Base-by-base conservation (phyloP, 1,140 invertebrate species). In the Drosophila sproati region DNA sequence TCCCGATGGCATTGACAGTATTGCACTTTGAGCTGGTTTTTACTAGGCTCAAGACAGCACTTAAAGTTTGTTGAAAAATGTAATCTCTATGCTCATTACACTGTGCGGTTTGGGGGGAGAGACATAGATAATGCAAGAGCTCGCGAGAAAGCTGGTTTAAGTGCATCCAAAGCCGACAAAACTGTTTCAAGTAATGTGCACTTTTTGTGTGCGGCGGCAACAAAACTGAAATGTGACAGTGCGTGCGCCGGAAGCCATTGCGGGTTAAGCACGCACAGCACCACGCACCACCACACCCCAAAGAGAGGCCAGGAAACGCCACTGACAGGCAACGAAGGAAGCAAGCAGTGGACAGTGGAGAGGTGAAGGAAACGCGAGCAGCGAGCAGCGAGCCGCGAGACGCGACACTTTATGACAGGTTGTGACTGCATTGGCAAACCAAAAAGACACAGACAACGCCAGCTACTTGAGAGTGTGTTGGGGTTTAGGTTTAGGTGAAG, bases 191-290 rank as follows among this genome's bases (percentile, higher is more conserved):
- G 82, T 87, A 70, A 80, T 80, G 69, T 86, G 78, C 82, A 67
- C 59, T 70, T 85, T 63, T 54, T 70, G 77, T 62, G 47, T 37
- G 35, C 0, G 6, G 34, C 34, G 34, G 34, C 31, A 54, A 57
- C 55, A 55, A 32, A 74, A 74, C 80, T 59, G 56, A 50, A 63
- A 73, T 34, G 56, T 31, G 31, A 7, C 47, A 59, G 73, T 88
- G 80, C 76, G 80, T 79, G 78, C 71, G 69, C 77, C 83, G 83
- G 80, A 87, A 87, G 83, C 83, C 83, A 80, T 88, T 82, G 83
- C 60, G 77, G 83, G 80, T 72, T 87, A 79, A 76, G 57, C 78
- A 73, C 66, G 80, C 67, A 78, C 69, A 43, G 39, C 41, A 43
- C 32, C 70, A 55, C 31, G 39, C 39, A 20, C 20, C 20, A 20